Evolutionary conservation across 1,140 invertebrate species (phyloP).

Genomic region (Steinernema feltiae): DNA sequence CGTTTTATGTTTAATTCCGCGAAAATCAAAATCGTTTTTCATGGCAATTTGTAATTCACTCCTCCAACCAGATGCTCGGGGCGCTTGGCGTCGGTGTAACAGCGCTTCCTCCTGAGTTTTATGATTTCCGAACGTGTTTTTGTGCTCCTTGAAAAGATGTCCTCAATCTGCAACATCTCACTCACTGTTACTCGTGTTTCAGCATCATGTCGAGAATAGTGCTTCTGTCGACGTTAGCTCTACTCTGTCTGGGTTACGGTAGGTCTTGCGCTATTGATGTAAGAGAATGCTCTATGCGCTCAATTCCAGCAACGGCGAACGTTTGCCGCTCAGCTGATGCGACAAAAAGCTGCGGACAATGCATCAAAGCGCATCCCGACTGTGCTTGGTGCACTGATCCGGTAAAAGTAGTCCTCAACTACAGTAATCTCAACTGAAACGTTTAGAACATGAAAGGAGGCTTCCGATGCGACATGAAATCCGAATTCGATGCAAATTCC

Average conservation of each 20-base stretch:
- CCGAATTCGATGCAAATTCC: constrained; percentile 26
- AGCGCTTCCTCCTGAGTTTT: too few species aligned
- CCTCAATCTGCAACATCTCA: background rate
- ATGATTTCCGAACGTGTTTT: background rate
- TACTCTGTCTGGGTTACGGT: constrained; percentile 2
- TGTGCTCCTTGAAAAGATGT: background rate
- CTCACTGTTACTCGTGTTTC: background rate
- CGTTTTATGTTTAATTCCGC: background rate
- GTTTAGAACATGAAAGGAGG: constrained; percentile 34
- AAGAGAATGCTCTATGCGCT: background rate
- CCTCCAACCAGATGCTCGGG: background rate
- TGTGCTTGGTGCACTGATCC: constrained; percentile 52
- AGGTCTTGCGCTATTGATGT: background rate
- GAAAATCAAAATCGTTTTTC: background rate
- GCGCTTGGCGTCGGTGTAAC: background rate
- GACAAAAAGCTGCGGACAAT: constrained; percentile 36
- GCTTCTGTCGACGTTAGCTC: background rate
- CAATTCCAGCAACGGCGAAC: background rate
- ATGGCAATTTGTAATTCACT: background rate
- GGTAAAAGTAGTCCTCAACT: constrained; percentile 27
- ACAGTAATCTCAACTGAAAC: constrained; percentile 16
- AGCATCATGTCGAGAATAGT: constrained; percentile 4
- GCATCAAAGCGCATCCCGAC: constrained; percentile 45
- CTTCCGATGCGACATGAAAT: constrained; percentile 43
- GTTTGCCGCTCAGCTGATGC: constrained; percentile 18